Conservation (phyloP, 1,140 invertebrate species). For the Drosophila ogumai region DNA sequence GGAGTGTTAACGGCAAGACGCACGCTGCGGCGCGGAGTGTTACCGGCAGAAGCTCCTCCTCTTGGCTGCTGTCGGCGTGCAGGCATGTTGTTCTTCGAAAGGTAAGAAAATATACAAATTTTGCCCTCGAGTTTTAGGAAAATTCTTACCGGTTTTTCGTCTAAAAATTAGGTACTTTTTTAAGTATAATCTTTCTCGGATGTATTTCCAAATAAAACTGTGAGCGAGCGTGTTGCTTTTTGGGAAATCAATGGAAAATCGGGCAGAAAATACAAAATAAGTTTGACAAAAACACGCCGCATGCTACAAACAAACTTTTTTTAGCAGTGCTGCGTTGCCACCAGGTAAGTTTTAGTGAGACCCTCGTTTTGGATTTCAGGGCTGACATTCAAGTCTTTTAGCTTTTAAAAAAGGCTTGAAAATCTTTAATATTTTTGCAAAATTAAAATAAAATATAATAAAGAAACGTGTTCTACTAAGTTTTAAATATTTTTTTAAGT, state of each 20-base stretch:
- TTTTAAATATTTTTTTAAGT: background rate
- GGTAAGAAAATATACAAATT: background rate
- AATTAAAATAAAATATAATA: no score
- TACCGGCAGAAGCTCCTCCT: no score
- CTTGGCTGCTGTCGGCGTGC: background rate
- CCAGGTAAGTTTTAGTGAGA: background rate
- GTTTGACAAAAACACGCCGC: background rate
- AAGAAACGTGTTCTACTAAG: no score
- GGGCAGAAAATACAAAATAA: no score
- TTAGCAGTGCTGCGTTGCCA: background rate
- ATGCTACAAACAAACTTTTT: background rate
- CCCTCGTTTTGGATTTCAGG: background rate
- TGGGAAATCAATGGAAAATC: background rate
- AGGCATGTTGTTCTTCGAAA: background rate
- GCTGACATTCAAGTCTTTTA: background rate
- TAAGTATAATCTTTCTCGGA: background rate
- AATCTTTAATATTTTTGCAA: background rate
- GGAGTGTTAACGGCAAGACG: background rate
- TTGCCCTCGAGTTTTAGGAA: background rate
- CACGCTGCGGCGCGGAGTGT: conserved; percentile 2
- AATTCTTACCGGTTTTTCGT: background rate
- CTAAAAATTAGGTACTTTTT: background rate
- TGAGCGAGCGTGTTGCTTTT: background rate
- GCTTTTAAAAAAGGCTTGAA: background rate
- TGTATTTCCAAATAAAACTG: no score